phyloP scores from a whole-genome alignment of 2,888 invertebrate species.

The Nymphalis urticae region DNA sequence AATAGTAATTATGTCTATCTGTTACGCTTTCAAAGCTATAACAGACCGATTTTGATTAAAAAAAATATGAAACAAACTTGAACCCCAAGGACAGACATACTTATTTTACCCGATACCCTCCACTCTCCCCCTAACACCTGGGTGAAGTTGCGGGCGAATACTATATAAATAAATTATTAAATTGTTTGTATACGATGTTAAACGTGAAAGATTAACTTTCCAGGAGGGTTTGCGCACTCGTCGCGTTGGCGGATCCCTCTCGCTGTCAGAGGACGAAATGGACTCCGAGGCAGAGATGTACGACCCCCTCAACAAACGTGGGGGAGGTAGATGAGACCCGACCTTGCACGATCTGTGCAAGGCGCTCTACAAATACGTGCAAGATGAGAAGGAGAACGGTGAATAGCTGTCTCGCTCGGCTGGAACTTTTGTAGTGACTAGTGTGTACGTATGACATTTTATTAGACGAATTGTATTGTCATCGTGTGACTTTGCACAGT shows the following conservation, averaged over 20 bases:
- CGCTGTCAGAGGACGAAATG: slow-evolving; percentile 91
- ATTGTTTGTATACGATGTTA: not conserved
- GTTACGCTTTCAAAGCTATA: no score
- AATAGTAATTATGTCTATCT: no score
- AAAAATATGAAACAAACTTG: no score
- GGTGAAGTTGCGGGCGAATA: no score
- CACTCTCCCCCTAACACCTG: no score
- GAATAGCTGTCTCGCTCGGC: slow-evolving; percentile 20
- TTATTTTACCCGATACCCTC: no score
- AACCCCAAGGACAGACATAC: no score
- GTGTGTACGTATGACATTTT: not conserved
- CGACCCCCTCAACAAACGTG: slow-evolving; percentile 71
- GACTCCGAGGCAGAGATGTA: slow-evolving; percentile 85
- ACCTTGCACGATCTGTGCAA: slow-evolving; percentile 76
- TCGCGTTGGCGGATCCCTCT: slow-evolving; percentile 89
- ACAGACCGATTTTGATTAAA: no score
- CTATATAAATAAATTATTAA: no score
- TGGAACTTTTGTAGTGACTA: slow-evolving; percentile 9
- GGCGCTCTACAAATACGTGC: slow-evolving; percentile 65
- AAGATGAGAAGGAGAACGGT: slow-evolving; percentile 43
- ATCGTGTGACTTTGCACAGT: no score
- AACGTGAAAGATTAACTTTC: slow-evolving; percentile 19
- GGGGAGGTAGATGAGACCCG: slow-evolving; percentile 73
- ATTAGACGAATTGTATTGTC: no score
- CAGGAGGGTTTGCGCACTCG: slow-evolving; percentile 82